A percentile compares a stretch with the other conserved stretches of the same genome.
Evolutionary conservation across 1,140 invertebrate species (phyloP).

Genomic region (Philopotamus ludificatus): DNA sequence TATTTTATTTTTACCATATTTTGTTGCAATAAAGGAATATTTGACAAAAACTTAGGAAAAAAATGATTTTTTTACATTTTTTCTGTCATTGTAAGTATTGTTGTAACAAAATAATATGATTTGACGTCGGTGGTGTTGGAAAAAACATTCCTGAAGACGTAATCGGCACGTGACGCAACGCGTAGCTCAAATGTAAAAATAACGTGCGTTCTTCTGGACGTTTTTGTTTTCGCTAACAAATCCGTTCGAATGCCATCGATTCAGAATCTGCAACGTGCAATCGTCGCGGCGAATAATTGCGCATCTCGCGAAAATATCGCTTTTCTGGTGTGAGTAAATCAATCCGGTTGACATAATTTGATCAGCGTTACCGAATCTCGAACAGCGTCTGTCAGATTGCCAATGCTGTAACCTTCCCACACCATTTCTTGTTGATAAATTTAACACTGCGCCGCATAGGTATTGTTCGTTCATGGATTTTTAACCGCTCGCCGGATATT

Average conservation of each 20-base stretch:
- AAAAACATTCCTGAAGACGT: background rate
- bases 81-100: no score
- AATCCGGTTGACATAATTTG: slow-evolving; percentile 25
- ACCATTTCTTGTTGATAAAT: slow-evolving; percentile 24
- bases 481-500: background rate
- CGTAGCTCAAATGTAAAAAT: background rate
- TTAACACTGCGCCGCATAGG: slow-evolving; percentile 8
- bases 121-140: no score
- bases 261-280: background rate
- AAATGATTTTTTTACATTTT: no score
- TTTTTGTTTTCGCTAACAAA: background rate
- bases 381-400: slow-evolving; percentile 25
- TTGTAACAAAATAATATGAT: background rate
- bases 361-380: slow-evolving; percentile 18
- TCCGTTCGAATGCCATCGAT: background rate
- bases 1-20: no score
- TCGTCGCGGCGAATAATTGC: background rate
- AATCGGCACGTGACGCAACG: background rate
- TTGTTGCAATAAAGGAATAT: no score
- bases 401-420: slow-evolving; percentile 31
- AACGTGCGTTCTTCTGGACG: background rate
- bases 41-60: no score
- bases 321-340: no score
- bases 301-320: background rate
- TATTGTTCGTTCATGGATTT: slow-evolving; percentile 15